Evolutionary conservation across 2,888 invertebrate species (phyloP).

Genomic region (Eugnorisma glareosa): DNA sequence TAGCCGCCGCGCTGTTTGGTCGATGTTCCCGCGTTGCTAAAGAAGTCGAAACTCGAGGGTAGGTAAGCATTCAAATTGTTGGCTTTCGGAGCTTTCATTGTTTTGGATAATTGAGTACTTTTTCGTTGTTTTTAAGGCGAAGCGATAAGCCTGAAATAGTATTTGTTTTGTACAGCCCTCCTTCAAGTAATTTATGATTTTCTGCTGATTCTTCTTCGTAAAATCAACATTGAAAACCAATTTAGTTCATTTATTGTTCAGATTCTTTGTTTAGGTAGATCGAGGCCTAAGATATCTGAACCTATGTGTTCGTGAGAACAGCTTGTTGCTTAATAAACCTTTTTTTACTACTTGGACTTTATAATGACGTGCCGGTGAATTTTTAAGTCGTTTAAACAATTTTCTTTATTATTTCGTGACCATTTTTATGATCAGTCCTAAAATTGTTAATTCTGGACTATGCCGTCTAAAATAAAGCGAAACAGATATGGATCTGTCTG

Average conservation of each 20-base stretch:
- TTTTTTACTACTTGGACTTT: slow-evolving; percentile 39
- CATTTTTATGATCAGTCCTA: slow-evolving; percentile 26
- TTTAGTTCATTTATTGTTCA: slow-evolving; percentile 2
- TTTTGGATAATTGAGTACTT: slow-evolving; percentile 25
- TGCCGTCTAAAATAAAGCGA: neutral
- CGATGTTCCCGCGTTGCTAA: slow-evolving; percentile 39
- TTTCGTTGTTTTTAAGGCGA: slow-evolving; percentile 8
- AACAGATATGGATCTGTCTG: neutral
- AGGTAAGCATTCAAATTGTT: slow-evolving; percentile 13
- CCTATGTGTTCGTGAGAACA: slow-evolving; percentile 2
- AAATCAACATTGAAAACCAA: slow-evolving; percentile 17
- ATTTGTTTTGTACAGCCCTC: slow-evolving; percentile 7
- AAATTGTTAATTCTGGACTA: slow-evolving; percentile 13
- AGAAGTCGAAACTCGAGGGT: slow-evolving; percentile 24
- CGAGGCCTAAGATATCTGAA: neutral
- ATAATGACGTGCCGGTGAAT: slow-evolving; percentile 18
- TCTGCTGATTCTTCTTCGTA: slow-evolving; percentile 6
- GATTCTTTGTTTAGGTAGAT: slow-evolving; percentile 11
- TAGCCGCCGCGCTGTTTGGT: slow-evolving; percentile 35
- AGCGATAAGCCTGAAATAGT: slow-evolving; percentile 20
- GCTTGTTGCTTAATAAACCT: slow-evolving; percentile 24
- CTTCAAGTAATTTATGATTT: slow-evolving; percentile 20
- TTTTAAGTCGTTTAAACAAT: slow-evolving; percentile 17
- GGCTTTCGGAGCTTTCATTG: slow-evolving; percentile 20
- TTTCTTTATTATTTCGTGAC: slow-evolving; percentile 23